Evolutionary conservation across 2,113 vertebrate species (phyloP), one percentile per base, ranked within the genome.

Genomic region (Labeo catla): DNA sequence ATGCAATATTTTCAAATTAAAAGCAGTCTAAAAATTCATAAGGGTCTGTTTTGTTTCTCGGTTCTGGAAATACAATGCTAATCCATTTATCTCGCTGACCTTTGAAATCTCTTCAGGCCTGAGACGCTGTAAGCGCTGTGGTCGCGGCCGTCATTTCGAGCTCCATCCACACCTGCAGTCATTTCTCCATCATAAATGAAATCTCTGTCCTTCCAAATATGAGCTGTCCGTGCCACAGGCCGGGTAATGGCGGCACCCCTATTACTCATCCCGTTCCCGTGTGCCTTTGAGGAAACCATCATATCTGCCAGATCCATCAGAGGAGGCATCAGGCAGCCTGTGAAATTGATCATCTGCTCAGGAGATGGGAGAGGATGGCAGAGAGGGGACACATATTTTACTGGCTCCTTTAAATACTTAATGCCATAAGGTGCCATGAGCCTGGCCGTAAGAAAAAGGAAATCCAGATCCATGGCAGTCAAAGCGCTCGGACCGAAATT

Each of bases 281-380:
- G 81, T 91, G 87, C 91, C 92, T 94, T 93, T 92, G 90, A 93
- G 91, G 90, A 91, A 92, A 87, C 88, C 89, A 86, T 91, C 90
- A 88, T 90, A 92, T 93, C 91, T 91, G 91, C 87, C 91, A 93
- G 91, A 94, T 93, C 92, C 91, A 93, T 94, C 93, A 93, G 87
- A 83, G 84, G 81, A 90, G 91, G 87, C 91, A 90, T 92, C 92
- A 87, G 88, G 88, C 91, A 92, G 90, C 87, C 91, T 86, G 88
- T 89, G 92, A 93, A 95, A 94, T 92, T 89, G 93, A 94, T 95
- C 93, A 91, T 91, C 91, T 90, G 91, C 92, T 91, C 87, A 84
- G 89, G 91, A 92, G 90, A 93, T 86, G 89, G 88, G 79, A 43
- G 87, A 79, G 89, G 84, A 88, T 84, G 73, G 83, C 65, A 36